These are phyloP conservation scores for Epinephelus cyanopodus DNA, from an alignment of 2,113 vertebrate genomes.

Conservation along the genomic window DNA sequence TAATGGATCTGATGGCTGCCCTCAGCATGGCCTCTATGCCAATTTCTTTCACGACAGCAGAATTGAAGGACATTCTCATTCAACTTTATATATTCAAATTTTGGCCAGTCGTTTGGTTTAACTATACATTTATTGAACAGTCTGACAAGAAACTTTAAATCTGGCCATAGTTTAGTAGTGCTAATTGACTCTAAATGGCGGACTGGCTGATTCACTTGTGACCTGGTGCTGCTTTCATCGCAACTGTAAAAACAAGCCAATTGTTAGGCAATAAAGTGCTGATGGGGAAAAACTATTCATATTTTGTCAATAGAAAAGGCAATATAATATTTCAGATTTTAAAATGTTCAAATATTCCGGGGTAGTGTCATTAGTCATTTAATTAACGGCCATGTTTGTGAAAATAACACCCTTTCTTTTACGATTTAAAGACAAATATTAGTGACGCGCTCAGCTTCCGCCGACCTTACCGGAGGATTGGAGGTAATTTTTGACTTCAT, in stretches of 20 bases:
- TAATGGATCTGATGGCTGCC: constrained; percentile 41
- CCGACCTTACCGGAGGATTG: constrained; percentile 45
- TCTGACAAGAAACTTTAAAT: neutral
- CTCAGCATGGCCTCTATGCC: neutral
- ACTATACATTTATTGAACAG: neutral
- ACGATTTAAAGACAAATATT: constrained; percentile 48
- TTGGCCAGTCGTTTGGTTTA: neutral
- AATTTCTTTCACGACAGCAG: neutral
- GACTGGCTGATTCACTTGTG: neutral
- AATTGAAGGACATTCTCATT: constrained; percentile 14
- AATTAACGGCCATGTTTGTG: constrained; percentile 38
- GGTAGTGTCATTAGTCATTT: constrained; percentile 9
- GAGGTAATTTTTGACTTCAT: constrained; percentile 79
- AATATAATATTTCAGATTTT: neutral
- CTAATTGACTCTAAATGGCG: neutral
- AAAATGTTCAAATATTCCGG: neutral
- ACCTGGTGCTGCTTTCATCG: too few species aligned
- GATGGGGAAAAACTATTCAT: too few species aligned
- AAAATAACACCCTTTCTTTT: constrained; percentile 51
- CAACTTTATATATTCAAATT: neutral
- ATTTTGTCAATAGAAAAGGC: neutral
- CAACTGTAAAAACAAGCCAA: too few species aligned
- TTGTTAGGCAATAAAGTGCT: too few species aligned
- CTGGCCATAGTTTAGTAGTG: neutral
- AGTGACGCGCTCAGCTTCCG: constrained; percentile 44